A percentile compares a stretch with the other conserved stretches of the same genome.
Conservation (phyloP, 1,140 invertebrate species). For the Papilio machaon region DNA sequence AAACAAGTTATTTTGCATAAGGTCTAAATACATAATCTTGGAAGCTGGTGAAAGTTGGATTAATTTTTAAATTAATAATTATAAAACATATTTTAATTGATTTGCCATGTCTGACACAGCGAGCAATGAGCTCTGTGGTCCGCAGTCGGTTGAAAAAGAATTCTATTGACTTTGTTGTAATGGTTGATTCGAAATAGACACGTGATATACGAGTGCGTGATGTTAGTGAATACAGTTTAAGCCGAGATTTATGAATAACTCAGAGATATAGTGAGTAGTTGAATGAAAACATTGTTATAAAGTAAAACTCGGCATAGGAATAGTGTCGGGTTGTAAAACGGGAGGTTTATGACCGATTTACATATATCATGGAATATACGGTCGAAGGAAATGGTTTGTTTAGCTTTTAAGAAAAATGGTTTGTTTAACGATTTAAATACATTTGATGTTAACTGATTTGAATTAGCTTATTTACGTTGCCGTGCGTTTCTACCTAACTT, state of each 20-base stretch:
- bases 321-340: constrained; percentile 60
- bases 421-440: constrained; percentile 50
- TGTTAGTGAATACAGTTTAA: constrained; percentile 63
- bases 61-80: neutral
- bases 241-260: constrained; percentile 69
- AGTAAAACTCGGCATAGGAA: constrained; percentile 48
- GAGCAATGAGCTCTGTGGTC: constrained; percentile 40
- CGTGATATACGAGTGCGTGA: constrained; percentile 57
- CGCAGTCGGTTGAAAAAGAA: constrained; percentile 47
- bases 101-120: neutral
- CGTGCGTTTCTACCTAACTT: neutral
- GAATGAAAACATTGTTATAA: constrained; percentile 73
- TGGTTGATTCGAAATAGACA: constrained; percentile 62
- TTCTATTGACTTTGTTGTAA: constrained; percentile 50
- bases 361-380: constrained; percentile 55
- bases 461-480: constrained; percentile 41
- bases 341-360: constrained; percentile 64
- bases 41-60: neutral
- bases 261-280: constrained; percentile 55
- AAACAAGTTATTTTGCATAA: constrained; percentile 15
- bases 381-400: constrained; percentile 50
- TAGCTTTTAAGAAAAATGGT: constrained; percentile 50
- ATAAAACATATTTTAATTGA: neutral
- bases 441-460: constrained; percentile 50
- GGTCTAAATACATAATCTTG: neutral